Percentiles rank a stretch among this genome's conserved stretches.
phyloP scores from a whole-genome alignment of 1,140 invertebrate species.

The Leptinotarsa defecta region DNA sequence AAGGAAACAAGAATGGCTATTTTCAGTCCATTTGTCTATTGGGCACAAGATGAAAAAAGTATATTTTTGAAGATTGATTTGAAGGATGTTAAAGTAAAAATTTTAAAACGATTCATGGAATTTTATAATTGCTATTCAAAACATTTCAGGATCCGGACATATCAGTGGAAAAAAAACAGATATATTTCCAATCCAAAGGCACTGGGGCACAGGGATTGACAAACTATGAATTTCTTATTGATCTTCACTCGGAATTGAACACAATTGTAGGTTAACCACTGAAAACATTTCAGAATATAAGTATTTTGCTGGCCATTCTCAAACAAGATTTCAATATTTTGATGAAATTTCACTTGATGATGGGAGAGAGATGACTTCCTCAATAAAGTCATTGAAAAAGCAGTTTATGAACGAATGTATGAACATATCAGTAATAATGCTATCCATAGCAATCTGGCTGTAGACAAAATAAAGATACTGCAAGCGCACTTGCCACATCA shows the following conservation, averaged over 20 bases:
- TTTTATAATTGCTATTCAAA: not conserved
- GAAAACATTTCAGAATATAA: too few relatives aligned
- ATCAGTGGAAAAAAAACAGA: constrained; percentile 62
- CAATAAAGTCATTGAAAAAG: too few relatives aligned
- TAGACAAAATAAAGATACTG: too few relatives aligned
- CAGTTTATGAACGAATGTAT: too few relatives aligned
- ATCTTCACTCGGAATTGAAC: constrained; percentile 72
- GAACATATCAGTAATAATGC: too few relatives aligned
- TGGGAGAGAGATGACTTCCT: too few relatives aligned
- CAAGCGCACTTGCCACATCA: too few relatives aligned
- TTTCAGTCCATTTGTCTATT: constrained; percentile 86
- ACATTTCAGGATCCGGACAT: constrained; percentile 60
- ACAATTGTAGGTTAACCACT: constrained; percentile 61
- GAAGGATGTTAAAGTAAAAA: constrained; percentile 73
- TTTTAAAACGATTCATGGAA: constrained; percentile 10
- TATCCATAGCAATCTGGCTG: too few relatives aligned
- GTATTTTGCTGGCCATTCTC: too few relatives aligned
- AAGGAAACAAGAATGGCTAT: constrained; percentile 48
- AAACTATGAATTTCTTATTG: constrained; percentile 62
- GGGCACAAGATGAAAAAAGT: constrained; percentile 82
- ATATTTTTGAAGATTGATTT: constrained; percentile 83
- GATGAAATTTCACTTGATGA: too few relatives aligned
- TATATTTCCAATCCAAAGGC: constrained; percentile 60
- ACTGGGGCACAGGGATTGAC: constrained; percentile 71
- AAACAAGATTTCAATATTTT: too few relatives aligned